Evolutionary conservation across 2,797 vertebrate species (phyloP).

Genomic region (Cirrhinus molitorella): DNA sequence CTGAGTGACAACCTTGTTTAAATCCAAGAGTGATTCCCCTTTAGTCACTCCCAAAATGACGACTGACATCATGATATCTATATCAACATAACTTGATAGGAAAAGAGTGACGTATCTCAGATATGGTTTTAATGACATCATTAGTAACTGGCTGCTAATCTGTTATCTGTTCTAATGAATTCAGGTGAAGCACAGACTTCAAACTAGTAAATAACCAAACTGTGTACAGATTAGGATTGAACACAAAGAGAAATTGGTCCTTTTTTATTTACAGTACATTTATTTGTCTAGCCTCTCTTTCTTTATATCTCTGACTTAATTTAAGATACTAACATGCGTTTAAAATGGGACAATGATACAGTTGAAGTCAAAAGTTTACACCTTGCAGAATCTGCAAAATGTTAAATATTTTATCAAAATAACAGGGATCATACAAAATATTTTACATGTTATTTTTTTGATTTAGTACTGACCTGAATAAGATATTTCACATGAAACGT

Average conservation of each 20-base stretch:
- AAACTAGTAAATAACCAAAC: neutral
- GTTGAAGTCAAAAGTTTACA: no score
- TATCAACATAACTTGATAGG: neutral
- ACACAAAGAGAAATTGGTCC: neutral
- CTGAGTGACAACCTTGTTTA: neutral
- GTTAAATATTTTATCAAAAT: no score
- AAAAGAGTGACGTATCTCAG: neutral
- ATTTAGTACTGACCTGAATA: no score
- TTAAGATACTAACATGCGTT: neutral
- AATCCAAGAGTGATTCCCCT: neutral
- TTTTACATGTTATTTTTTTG: no score
- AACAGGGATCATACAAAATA: no score
- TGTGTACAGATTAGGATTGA: neutral
- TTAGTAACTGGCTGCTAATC: neutral
- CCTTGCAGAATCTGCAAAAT: no score
- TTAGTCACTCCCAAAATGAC: no score
- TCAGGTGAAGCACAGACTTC: neutral
- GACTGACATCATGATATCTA: no score
- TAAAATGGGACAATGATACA: neutral
- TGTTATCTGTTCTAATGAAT: neutral
- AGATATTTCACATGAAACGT: no score
- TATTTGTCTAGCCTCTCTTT: no score
- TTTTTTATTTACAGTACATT: neutral
- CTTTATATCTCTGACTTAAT: neutral
- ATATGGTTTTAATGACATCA: neutral